Evolutionary conservation across 2,797 vertebrate genomes (phyloP), one percentile per base, ranked within the genome.

Genomic region (Peromyscus attwateri): DNA sequence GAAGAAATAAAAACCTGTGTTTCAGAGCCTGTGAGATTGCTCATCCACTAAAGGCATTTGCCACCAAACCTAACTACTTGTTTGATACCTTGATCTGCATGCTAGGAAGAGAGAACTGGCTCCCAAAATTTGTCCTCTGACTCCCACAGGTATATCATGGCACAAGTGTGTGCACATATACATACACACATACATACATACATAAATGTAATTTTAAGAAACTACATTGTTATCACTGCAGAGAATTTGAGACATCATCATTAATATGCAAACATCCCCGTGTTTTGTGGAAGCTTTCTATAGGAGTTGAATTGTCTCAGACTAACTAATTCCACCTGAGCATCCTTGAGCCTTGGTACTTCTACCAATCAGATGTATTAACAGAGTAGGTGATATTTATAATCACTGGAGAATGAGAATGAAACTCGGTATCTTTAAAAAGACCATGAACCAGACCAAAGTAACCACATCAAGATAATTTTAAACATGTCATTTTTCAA

Each of bases 381-480:
- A 68, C 80, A 82, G 75, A 25, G 68, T n/a, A 43, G 52, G n/a
- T 88, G 49, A 68, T 88, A 85, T 90, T 94, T 94, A 46, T 62
- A 55, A 91, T 87, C 46, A 94, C 19, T 37, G 68, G 23, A 87
- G 43, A 89, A n/a, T n/a, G n/a, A n/a, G n/a, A n/a, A 96, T 88
- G 87, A 7, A 73, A n/a, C 68, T 17, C 3, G 4, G 6, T 55
- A 80, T 62, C 95, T 93, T 89, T 75, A 84, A 55, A 92, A 92
- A 87, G 66, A 3, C 11, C 34, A 19, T 16, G 75, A 27, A 71
- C 40, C 55, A 96, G 52, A 93, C 37, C 55, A 91, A 87, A 89
- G 66, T 76, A 93, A 89, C 87, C 92, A 95, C 84, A 94, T 93
- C 37, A 91, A 82, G 27, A 14, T 75, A 76, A 89, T 93, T 92